Base-by-base conservation (phyloP, 2,888 invertebrate species). In the Noctua fimbriata region DNA sequence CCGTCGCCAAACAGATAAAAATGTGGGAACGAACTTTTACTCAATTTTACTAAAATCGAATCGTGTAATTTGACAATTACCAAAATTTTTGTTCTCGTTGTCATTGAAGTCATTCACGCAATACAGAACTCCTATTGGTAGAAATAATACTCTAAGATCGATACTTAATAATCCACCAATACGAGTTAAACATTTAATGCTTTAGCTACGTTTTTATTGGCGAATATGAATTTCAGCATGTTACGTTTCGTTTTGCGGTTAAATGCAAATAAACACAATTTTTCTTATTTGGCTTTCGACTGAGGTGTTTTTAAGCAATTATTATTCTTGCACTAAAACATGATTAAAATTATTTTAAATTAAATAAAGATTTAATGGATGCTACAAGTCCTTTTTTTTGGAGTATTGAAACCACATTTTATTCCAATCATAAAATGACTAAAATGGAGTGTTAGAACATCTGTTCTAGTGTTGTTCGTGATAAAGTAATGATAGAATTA, bases 101-200 rank as follows among this genome's bases (percentile, higher is more conserved):
- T 76, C 55, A 12, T 44, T 47, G 36, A 70, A 71, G 58, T 69
- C 12, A 2, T n/a, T 32, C 14, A 12, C 24, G 9, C 3, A 58
- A 70, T 73, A 58, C 44, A 78, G 41, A 7, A 28, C 70, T 85
- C 44, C 85, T 84, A 94, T 95, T 95, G 95, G 95, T 75, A 28
- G 58, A 85, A 73, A 83, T 1, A 0, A 0, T 0, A n/a, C 6
- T 66, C 18, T 44, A 41, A 18, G 84, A 93, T 92, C 88, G 92
- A 92, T 90, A 87, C 74, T 69, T 32, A 3, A 1, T 1, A 63
- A 65, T 86, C 7, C 63, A 87, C 96, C 96, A 96, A 96, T 95
- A 67, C 83, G 32, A 89, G 80, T 86, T 76, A 88, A 91, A 95
- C 96, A 96, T 95, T 95, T 96, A 95, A 93, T 91, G 85, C 89